These are phyloP conservation scores for Caenorhabditis remanei DNA, from an alignment of 1,140 invertebrate species.

Conservation along the genomic window DNA sequence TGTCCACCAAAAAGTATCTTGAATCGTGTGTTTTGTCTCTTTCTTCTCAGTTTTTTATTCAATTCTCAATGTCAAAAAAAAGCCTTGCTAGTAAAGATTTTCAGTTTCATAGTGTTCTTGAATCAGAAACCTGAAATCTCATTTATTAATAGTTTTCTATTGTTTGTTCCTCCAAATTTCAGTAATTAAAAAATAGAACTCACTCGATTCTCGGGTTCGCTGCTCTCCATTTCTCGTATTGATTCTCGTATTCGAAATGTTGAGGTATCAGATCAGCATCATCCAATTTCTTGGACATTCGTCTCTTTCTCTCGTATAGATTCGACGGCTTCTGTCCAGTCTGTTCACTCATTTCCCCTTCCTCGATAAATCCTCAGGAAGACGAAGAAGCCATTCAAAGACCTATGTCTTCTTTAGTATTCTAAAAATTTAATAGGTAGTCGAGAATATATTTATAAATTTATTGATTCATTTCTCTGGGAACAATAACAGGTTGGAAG, in stretches of 20 bases:
- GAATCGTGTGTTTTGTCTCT: too few relatives aligned
- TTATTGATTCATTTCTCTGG: not conserved
- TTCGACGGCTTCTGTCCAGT: not conserved
- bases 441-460: not conserved
- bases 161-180: too few relatives aligned
- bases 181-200: not conserved
- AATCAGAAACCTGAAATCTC: too few relatives aligned
- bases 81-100: too few relatives aligned
- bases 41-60: too few relatives aligned
- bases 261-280: constrained; percentile 42
- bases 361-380: not conserved
- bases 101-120: too few relatives aligned
- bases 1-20: too few relatives aligned
- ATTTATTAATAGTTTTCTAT: too few relatives aligned
- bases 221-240: constrained; percentile 44
- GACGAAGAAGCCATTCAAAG: constrained; percentile 24
- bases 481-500: not conserved
- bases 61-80: too few relatives aligned
- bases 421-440: not conserved
- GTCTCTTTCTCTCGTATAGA: constrained; percentile 18
- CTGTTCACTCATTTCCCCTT: not conserved
- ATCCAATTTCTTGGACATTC: constrained; percentile 18
- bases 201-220: constrained; percentile 32
- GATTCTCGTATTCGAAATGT: constrained; percentile 39
- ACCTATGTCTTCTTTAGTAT: not conserved